Percentiles rank a stretch among this genome's conserved stretches.
phyloP scores from a whole-genome alignment of 2,113 vertebrate species.

The Lophochroa leadbeateri region DNA sequence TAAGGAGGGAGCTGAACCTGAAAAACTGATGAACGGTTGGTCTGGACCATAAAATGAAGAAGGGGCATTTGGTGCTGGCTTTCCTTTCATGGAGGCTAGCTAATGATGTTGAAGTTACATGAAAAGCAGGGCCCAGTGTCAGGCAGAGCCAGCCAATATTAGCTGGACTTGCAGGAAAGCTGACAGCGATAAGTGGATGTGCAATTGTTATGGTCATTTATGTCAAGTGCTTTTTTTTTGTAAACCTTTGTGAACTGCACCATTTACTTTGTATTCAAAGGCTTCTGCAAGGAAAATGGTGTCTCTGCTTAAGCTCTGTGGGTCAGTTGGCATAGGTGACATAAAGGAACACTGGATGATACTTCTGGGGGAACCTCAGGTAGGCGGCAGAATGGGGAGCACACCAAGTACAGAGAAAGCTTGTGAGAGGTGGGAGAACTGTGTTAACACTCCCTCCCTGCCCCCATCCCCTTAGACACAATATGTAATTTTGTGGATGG shows the following conservation, averaged over 20 bases:
- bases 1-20: background rate
- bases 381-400: background rate
- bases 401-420: background rate
- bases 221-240: background rate
- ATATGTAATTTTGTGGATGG: background rate
- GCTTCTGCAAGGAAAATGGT: background rate
- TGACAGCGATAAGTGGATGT: background rate
- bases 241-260: accelerated
- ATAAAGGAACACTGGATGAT: background rate
- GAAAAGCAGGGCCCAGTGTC: background rate
- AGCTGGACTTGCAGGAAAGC: background rate
- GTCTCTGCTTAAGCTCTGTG: background rate
- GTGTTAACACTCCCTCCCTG: background rate
- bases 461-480: background rate
- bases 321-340: background rate
- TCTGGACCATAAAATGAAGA: background rate
- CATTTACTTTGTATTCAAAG: background rate
- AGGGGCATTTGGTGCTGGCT: background rate
- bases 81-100: background rate
- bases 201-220: background rate
- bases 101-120: background rate
- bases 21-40: background rate
- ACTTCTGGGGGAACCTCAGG: background rate
- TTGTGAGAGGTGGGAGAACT: background rate
- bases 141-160: background rate